These are phyloP conservation scores for Condylura cristata DNA, from an alignment of 2,113 vertebrate species.

Conservation along the genomic window DNA sequence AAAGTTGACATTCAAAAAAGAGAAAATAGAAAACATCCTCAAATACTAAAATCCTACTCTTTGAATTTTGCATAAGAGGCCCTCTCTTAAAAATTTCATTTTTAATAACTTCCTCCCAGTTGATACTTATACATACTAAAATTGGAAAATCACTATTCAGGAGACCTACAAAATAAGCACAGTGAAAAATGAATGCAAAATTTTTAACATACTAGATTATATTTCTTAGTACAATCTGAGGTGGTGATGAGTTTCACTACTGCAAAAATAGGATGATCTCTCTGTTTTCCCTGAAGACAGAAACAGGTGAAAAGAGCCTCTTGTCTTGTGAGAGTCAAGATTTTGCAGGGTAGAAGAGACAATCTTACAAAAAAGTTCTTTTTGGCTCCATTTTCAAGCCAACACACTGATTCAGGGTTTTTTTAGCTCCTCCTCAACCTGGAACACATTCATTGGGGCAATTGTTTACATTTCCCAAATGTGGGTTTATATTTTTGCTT, in stretches of 20 bases:
- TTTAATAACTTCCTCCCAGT: neutral
- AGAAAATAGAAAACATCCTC: neutral
- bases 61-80: neutral
- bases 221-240: neutral
- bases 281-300: slow-evolving; percentile 20
- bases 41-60: neutral
- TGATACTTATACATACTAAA: neutral
- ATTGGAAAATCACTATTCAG: neutral
- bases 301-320: neutral
- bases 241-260: neutral
- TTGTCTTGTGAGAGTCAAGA: neutral
- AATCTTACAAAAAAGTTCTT: neutral
- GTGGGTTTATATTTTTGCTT: neutral
- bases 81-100: neutral
- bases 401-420: neutral
- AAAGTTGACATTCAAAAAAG: neutral
- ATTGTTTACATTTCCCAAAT: neutral
- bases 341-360: neutral
- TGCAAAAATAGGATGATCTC: neutral
- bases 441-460: neutral
- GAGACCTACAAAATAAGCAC: slow-evolving; percentile 8
- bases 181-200: neutral
- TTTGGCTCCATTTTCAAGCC: neutral
- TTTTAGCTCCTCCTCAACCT: neutral
- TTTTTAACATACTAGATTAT: neutral